Percentiles rank a stretch among this genome's conserved stretches.
Evolutionary conservation across 2,113 vertebrate genomes (phyloP).

Genomic region (Hystrix cristata): DNA sequence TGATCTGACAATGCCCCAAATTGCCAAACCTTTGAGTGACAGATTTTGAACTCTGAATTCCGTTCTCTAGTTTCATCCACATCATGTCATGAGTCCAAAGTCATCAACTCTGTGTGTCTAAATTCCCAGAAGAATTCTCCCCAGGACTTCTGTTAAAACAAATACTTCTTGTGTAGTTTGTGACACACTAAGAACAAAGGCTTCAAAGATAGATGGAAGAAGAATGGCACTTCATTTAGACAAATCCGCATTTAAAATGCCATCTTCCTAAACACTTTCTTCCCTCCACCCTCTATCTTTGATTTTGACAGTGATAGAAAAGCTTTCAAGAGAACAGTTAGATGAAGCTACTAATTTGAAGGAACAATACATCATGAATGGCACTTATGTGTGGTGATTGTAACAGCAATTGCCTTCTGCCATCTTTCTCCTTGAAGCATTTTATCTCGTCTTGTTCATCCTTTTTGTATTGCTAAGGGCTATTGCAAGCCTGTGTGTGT

Average conservation of each 20-base stretch:
- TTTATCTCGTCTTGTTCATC: not conserved
- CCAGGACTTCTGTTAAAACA: not conserved
- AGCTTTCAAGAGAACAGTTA: conserved; percentile 71
- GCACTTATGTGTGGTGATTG: conserved; percentile 11
- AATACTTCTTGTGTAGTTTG: not conserved
- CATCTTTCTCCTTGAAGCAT: conserved; percentile 26
- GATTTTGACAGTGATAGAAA: conserved; percentile 82
- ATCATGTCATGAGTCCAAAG: not conserved
- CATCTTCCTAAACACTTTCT: conserved; percentile 53
- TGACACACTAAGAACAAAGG: conserved; percentile 52
- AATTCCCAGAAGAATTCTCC: not conserved
- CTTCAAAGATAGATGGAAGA: conserved; percentile 17
- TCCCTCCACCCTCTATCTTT: conserved; percentile 55
- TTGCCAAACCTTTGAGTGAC: not conserved
- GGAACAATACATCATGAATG: conserved; percentile 66
- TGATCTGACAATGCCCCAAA: not conserved
- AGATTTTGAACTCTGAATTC: conserved; percentile 43
- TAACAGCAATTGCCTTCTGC: conserved; percentile 50
- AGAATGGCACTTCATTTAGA: conserved; percentile 32
- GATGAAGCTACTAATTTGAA: conserved; percentile 74
- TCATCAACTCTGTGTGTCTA: not conserved
- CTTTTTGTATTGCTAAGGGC: not conserved
- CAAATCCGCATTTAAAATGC: conserved; percentile 60
- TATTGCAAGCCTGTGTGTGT: not conserved
- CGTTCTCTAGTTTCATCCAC: not conserved